Evolutionary conservation across 2,797 vertebrate species (phyloP).

Genomic region (Eupleurogrammus muticus): DNA sequence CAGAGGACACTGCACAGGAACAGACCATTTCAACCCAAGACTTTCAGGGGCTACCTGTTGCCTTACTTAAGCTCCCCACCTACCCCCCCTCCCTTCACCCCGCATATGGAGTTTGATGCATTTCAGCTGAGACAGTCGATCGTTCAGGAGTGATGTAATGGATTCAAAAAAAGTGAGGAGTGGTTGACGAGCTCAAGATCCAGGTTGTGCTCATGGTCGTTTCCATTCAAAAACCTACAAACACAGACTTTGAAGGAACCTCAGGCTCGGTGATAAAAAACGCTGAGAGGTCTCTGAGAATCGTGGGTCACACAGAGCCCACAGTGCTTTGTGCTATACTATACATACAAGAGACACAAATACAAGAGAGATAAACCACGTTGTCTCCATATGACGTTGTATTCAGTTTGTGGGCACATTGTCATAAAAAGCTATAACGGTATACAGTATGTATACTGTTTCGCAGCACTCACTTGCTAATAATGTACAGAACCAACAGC

Average conservation of each 20-base stretch:
- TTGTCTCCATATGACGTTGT: slow-evolving; percentile 60
- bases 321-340: slow-evolving; percentile 48
- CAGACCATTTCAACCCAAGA: slow-evolving; percentile 56
- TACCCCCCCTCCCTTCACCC: neutral
- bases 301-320: slow-evolving; percentile 43
- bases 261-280: slow-evolving; percentile 38
- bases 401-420: slow-evolving; percentile 70
- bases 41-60: slow-evolving; percentile 54
- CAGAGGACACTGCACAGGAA: slow-evolving; percentile 56
- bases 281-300: slow-evolving; percentile 42
- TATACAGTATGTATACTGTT: slow-evolving; percentile 64
- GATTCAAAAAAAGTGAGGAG: slow-evolving; percentile 43
- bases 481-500: slow-evolving; percentile 61
- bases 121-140: slow-evolving; percentile 51
- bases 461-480: slow-evolving; percentile 54
- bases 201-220: slow-evolving; percentile 26
- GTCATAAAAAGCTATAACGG: slow-evolving; percentile 66
- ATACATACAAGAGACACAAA: slow-evolving; percentile 49
- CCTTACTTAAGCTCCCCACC: slow-evolving; percentile 38
- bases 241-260: slow-evolving; percentile 62
- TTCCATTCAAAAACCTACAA: slow-evolving; percentile 35
- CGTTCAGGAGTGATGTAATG: slow-evolving; percentile 57
- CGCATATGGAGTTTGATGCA: slow-evolving; percentile 51
- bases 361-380: slow-evolving; percentile 48
- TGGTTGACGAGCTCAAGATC: slow-evolving; percentile 37